Percentiles rank a stretch among this genome's conserved stretches.
These are phyloP conservation scores for Tapirus indicus DNA, from an alignment of 2,797 vertebrate genomes.

Conservation along the genomic window DNA sequence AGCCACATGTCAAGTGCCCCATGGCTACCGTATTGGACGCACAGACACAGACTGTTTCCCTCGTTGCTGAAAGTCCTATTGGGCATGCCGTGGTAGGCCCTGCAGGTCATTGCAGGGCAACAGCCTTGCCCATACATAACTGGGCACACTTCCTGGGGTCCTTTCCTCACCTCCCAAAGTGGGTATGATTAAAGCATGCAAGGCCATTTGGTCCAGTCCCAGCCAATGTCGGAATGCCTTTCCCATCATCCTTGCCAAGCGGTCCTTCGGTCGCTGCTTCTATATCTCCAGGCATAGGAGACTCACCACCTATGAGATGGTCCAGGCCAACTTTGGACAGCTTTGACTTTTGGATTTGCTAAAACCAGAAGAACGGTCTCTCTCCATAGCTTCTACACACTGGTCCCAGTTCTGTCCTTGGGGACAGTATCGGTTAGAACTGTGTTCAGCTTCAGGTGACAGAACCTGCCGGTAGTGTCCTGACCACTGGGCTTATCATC, in stretches of 20 bases:
- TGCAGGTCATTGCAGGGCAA: neutral
- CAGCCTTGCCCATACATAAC: neutral
- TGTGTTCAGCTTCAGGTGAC: rapidly evolving
- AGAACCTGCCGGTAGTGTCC: neutral
- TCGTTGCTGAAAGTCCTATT: neutral
- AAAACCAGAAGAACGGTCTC: neutral
- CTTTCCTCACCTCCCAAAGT: conserved; percentile 57
- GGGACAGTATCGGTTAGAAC: neutral
- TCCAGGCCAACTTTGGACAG: neutral
- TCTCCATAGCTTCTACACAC: neutral
- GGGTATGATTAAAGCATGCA: conserved; percentile 1
- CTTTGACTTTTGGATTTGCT: neutral
- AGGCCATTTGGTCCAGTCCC: neutral
- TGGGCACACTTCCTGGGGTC: neutral
- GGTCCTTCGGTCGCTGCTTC: neutral
- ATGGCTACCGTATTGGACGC: rapidly evolving
- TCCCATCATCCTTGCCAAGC: neutral
- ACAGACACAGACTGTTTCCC: rapidly evolving
- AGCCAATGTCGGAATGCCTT: conserved; percentile 11
- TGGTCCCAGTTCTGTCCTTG: neutral
- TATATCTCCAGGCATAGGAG: neutral
- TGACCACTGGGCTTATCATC: too few relatives aligned
- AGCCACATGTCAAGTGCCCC: neutral
- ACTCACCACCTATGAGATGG: neutral
- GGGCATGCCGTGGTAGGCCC: neutral